Conservation (phyloP, 2,797 vertebrate species). For the Pterois miles region DNA sequence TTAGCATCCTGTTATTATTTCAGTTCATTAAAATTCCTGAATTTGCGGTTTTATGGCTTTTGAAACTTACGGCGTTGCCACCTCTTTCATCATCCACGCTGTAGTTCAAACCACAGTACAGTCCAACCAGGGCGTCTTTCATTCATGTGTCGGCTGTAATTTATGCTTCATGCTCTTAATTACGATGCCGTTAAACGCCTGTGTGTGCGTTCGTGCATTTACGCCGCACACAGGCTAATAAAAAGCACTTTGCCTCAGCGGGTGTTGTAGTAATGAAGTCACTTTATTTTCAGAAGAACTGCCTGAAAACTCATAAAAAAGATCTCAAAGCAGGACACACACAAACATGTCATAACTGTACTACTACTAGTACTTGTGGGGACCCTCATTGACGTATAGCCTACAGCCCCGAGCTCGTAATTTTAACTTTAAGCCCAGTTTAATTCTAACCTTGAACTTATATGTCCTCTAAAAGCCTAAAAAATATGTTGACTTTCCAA, state of each 20-base stretch:
- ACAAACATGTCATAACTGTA: neutral
- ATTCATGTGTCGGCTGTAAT: slow-evolving; percentile 2
- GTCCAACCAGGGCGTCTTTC: neutral
- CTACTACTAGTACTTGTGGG: neutral
- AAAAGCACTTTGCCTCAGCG: slow-evolving; percentile 2
- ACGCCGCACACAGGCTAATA: slow-evolving; percentile 31
- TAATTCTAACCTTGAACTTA: neutral
- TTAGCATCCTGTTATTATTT: neutral
- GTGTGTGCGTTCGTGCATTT: slow-evolving; percentile 12
- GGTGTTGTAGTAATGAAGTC: slow-evolving; percentile 32
- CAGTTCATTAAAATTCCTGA: neutral
- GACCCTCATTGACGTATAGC: neutral
- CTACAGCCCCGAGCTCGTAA: neutral
- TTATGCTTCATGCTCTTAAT: slow-evolving; percentile 12
- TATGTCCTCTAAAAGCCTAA: neutral
- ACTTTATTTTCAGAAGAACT: slow-evolving; percentile 17
- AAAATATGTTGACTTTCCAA: neutral
- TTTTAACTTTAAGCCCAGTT: neutral
- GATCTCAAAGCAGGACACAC: slow-evolving; percentile 4
- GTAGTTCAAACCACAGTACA: slow-evolving; percentile 1
- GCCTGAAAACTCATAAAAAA: slow-evolving; percentile 20
- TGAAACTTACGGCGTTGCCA: slow-evolving; percentile 7
- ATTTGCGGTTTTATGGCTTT: slow-evolving; percentile 16
- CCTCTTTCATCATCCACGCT: slow-evolving; percentile 39
- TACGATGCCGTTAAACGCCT: slow-evolving; percentile 13